Percentiles rank a stretch among this genome's conserved stretches.
Evolutionary conservation across 2,113 vertebrate genomes (phyloP).

Genomic region (Sinocyclocheilus maitianheensis): DNA sequence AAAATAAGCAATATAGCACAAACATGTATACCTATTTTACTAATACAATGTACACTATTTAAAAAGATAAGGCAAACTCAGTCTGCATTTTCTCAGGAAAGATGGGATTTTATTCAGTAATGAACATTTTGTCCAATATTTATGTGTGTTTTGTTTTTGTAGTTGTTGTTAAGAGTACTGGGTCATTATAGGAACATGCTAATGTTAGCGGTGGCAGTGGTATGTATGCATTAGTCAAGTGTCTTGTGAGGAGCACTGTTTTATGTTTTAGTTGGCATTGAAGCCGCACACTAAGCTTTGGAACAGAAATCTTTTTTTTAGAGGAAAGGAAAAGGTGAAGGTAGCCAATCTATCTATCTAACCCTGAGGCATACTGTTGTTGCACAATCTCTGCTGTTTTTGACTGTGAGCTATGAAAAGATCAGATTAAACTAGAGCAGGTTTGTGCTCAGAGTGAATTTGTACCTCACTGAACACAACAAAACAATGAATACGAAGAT

Average conservation of each 20-base stretch:
- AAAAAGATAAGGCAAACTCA: too few species aligned
- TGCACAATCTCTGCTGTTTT: neutral
- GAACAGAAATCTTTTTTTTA: neutral
- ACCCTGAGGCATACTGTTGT: neutral
- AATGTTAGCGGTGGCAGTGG: neutral
- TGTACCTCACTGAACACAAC: conserved; percentile 15
- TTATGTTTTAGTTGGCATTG: neutral
- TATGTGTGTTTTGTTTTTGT: neutral
- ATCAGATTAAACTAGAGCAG: neutral
- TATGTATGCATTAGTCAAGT: neutral
- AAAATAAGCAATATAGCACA: too few species aligned
- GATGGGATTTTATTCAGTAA: neutral
- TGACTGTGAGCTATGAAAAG: neutral
- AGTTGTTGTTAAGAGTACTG: neutral
- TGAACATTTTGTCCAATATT: neutral
- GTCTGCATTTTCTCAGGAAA: too few species aligned
- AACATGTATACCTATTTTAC: too few species aligned
- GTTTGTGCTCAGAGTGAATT: neutral
- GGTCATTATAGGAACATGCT: neutral
- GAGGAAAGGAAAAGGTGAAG: neutral
- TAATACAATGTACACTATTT: too few species aligned
- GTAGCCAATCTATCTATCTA: conserved; percentile 4
- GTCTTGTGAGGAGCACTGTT: neutral
- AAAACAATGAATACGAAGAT: neutral
- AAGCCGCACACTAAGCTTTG: neutral